These are phyloP conservation scores for Pelusios castaneus DNA, from an alignment of 2,113 vertebrate genomes.

Conservation along the genomic window DNA sequence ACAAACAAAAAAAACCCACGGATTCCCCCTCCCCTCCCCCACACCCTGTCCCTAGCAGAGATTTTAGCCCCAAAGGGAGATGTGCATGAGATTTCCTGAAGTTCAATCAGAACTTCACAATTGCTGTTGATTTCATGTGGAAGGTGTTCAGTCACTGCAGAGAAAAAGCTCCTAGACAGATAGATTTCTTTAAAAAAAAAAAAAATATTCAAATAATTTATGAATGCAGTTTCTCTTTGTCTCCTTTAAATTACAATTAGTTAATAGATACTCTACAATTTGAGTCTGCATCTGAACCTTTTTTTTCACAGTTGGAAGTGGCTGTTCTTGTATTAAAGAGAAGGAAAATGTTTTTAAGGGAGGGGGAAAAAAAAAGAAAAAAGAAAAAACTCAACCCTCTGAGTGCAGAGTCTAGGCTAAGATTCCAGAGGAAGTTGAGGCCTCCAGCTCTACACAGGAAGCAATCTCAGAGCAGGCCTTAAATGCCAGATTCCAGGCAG, in stretches of 20 bases:
- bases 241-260: neutral
- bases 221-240: conserved; percentile 14
- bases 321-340: conserved; percentile 5
- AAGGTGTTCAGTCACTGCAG: neutral
- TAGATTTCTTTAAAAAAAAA: neutral
- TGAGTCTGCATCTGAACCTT: neutral
- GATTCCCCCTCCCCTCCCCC: conserved; percentile 9
- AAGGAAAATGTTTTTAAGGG: conserved; percentile 59
- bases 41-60: neutral
- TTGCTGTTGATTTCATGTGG: conserved; percentile 8
- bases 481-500: conserved; percentile 86
- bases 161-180: neutral
- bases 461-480: conserved; percentile 81
- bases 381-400: neutral
- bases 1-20: neutral
- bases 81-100: neutral
- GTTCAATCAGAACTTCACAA: neutral
- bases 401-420: conserved; percentile 66
- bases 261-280: neutral
- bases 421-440: conserved; percentile 82
- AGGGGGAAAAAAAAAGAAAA: fast-evolving
- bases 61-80: neutral
- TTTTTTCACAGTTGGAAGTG: neutral
- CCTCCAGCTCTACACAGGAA: conserved; percentile 83
- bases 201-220: neutral